Evolutionary conservation across 1,140 invertebrate genomes (phyloP), one percentile per base, ranked within the genome.

Genomic region (Drosophila bocqueti): DNA sequence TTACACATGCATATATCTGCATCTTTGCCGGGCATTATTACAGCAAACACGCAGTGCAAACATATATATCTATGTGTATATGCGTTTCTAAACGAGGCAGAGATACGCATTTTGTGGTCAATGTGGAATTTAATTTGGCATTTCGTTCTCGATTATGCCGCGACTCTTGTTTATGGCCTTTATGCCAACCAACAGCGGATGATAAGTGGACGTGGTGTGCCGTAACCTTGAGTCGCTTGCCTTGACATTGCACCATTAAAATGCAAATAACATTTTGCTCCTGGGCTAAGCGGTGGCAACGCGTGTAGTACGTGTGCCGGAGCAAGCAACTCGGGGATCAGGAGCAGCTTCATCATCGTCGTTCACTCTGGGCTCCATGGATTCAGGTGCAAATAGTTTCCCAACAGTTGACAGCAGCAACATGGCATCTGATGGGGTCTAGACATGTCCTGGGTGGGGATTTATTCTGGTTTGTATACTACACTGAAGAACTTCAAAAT

Each of bases 261-360:
- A 84, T 84, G 83, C 78, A 86, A 84, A 85, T 81, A 55, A 16
- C 78, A 81, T 63, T 54, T 61, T 57, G n/a, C 55, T 26, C 45
- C 50, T 57, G 47, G 45, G 36, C 46, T 75, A 74, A 66, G 52
- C 58, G 64, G 18, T 55, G 26, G 31, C 31, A 43, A 47, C 52
- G 64, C 67, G 45, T 61, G 67, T 18, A 11, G 36, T 54, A 50
- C 67, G 52, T 71, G 68, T 72, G 43, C 3, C 7, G 26, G 34
- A 47, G 58, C 24, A 3, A 2, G 55, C 10, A n/a, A 8, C 18
- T 29, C 13, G 13, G 26, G 60, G 24, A 58, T 43, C 8, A 9
- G 57, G 15, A 42, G 38, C 15, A 21, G 26, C 55, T 61, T 21
- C 31, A 38, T 21, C 52, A 15, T 34, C 62, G 15, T 31, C 13